Conservation (phyloP, 2,888 invertebrate species). For the Dasysyrphus albostriatus region DNA sequence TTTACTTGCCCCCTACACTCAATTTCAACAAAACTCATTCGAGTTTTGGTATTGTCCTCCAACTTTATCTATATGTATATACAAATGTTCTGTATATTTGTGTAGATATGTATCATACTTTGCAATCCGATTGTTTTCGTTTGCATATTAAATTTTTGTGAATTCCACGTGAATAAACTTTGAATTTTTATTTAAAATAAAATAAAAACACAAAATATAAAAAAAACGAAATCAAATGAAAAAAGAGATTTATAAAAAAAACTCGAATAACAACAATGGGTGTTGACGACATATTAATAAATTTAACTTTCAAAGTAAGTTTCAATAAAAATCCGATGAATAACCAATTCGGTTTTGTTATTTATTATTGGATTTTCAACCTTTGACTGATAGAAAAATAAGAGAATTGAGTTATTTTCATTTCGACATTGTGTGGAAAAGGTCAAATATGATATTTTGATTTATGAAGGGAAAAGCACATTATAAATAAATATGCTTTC, state of each 20-base stretch:
- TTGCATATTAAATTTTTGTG: slow-evolving; percentile 68
- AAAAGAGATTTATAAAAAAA: background rate
- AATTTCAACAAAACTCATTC: slow-evolving; percentile 29
- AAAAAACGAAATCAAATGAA: slow-evolving; percentile 11
- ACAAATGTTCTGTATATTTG: background rate
- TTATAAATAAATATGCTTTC: background rate
- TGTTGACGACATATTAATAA: slow-evolving; percentile 19
- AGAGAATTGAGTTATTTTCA: background rate
- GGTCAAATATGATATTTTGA: background rate
- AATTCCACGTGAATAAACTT: slow-evolving; percentile 57
- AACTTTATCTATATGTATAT: background rate
- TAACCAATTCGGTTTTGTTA: slow-evolving; percentile 7
- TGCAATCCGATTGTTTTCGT: slow-evolving; percentile 59
- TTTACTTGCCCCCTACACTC: slow-evolving; percentile 3
- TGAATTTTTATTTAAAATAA: slow-evolving; percentile 27
- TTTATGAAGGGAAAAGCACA: background rate
- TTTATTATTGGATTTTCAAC: background rate
- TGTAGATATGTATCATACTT: slow-evolving; percentile 15
- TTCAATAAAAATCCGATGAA: slow-evolving; percentile 7
- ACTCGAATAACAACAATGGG: slow-evolving; percentile 5
- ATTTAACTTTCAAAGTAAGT: slow-evolving; percentile 22
- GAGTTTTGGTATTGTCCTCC: slow-evolving; percentile 24
- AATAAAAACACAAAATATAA: background rate
- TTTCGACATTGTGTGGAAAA: background rate
- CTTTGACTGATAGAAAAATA: background rate